Conservation (phyloP, 2,113 vertebrate genomes). For the Cinclus cinclus region DNA sequence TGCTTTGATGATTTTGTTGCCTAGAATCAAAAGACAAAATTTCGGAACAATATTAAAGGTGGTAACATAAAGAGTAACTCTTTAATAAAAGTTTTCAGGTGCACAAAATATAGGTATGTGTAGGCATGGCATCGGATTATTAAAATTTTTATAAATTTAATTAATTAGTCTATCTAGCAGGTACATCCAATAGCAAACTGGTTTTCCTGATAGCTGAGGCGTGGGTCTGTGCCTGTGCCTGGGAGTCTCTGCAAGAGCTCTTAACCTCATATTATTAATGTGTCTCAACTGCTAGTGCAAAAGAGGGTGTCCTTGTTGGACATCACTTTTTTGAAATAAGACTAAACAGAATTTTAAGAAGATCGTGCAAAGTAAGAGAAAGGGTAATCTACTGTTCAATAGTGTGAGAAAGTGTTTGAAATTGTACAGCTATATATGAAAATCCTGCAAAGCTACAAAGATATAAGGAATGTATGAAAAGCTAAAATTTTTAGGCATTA, state of each 20-base stretch:
- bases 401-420: background rate
- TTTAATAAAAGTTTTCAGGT: background rate
- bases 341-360: background rate
- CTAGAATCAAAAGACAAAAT: background rate
- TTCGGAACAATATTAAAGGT: background rate
- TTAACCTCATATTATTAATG: background rate
- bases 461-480: background rate
- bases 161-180: background rate
- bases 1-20: background rate
- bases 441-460: background rate
- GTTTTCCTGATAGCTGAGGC: background rate
- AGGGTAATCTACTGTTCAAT: background rate
- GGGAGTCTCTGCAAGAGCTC: background rate
- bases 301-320: background rate
- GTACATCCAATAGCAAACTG: background rate
- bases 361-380: rapidly evolving
- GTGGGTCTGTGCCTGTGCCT: too few species aligned
- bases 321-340: background rate
- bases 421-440: background rate
- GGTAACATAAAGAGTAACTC: background rate
- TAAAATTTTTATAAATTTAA: background rate
- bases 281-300: background rate
- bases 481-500: background rate
- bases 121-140: rapidly evolving
- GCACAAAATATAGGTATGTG: rapidly evolving